Base-by-base conservation (phyloP, 1,140 invertebrate genomes). In the Drosophila dunni region DNA sequence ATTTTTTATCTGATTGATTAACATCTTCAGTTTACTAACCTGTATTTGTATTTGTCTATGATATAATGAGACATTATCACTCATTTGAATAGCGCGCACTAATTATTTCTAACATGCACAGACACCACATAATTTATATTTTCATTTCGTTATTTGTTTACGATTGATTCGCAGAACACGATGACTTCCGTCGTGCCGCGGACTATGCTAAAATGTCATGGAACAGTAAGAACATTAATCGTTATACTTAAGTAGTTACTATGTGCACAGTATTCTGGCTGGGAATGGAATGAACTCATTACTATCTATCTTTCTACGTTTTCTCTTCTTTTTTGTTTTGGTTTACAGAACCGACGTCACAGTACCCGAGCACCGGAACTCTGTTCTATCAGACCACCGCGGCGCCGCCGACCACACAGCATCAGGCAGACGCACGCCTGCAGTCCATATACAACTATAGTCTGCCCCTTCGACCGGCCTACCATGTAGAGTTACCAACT, bases 171-270 rank as follows among this genome's bases (percentile, higher is more conserved):
- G 79, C 94, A 96, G 96, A 96, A 94, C 94, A 96, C 92, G 96
- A 96, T 92, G 95, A 96, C 92, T 94, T 94, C 91, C 94, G 95
- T 78, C 94, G 95, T 92, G 94, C 95, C 91, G 94, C 95, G 91
- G 95, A 96, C 90, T 95, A 96, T 94, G 94, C 95, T 79, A 94
- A 96, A 91, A 95, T 96, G 81, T 94, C 96, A 79, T 96, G 96
- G 96, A 96, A 96, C 93, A 96, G 96, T 97, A 93, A 96, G 96
- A 95, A 81, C 75, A 70, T 72, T 75, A 83, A 72, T 79, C 62
- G 65, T 58, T 62, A 56, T 8, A 38, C 57, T 17, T 68, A 66
- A 78, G 71, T 74, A 64, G 71, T 56, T 66, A 34, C 53, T 15
- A 76, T 61, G 51, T 65, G 53, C 33, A 33, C 20, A 42, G 48